Conservation (phyloP, 2,888 invertebrate genomes). For the Lordiphosa andalusiaca region DNA sequence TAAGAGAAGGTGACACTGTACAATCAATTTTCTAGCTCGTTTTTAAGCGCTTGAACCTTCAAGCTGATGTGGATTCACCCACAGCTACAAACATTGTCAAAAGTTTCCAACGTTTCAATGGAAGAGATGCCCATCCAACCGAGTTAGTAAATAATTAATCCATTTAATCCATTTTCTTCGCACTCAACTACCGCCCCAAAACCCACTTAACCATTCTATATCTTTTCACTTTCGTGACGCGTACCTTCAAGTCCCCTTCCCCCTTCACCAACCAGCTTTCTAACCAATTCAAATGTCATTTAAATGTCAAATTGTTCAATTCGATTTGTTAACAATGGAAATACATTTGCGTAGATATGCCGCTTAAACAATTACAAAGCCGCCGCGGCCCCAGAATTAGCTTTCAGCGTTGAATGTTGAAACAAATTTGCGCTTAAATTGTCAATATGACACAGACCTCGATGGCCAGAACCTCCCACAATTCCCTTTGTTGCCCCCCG, state of each 20-base stretch:
- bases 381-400: slow-evolving; percentile 21
- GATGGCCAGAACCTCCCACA: slow-evolving; percentile 17
- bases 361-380: slow-evolving; percentile 15
- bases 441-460: slow-evolving; percentile 58
- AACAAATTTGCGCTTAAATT: slow-evolving; percentile 73
- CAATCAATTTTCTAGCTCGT: too few relatives aligned
- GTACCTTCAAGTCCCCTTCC: slow-evolving; percentile 10
- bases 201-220: slow-evolving; percentile 7
- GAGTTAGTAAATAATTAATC: too few relatives aligned
- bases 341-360: slow-evolving; percentile 43
- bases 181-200: not conserved
- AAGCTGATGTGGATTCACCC: too few relatives aligned
- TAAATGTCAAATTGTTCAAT: slow-evolving; percentile 61
- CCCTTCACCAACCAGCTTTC: slow-evolving; percentile 32
- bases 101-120: too few relatives aligned
- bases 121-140: too few relatives aligned
- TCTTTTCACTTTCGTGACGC: slow-evolving; percentile 26
- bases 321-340: slow-evolving; percentile 62
- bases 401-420: slow-evolving; percentile 54
- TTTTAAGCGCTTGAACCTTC: too few relatives aligned
- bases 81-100: too few relatives aligned
- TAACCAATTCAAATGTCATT: slow-evolving; percentile 61
- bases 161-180: too few relatives aligned
- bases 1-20: too few relatives aligned
- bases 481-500: not conserved